These are phyloP conservation scores for Hystrix brachyura DNA, from an alignment of 2,113 vertebrate species.

Conservation along the genomic window DNA sequence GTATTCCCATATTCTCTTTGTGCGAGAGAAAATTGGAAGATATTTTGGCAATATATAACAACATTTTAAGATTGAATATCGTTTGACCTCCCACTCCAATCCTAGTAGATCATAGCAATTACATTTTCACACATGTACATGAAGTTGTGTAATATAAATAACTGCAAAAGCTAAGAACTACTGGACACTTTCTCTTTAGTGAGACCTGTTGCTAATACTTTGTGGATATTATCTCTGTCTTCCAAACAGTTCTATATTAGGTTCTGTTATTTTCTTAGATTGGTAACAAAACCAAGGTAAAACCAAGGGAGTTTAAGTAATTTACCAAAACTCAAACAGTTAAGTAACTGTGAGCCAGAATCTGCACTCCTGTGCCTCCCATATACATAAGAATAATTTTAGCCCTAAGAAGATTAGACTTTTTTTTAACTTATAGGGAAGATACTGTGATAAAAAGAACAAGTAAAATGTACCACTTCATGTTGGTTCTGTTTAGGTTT, in stretches of 20 bases:
- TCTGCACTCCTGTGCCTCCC: background rate
- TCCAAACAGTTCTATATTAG: background rate
- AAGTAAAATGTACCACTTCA: background rate
- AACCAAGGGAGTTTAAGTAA: background rate
- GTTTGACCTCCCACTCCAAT: background rate
- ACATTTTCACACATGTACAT: background rate
- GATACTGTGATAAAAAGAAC: background rate
- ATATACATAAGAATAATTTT: background rate
- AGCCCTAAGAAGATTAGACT: background rate
- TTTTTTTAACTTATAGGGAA: background rate
- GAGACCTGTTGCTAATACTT: background rate
- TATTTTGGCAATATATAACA: background rate
- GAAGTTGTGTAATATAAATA: background rate
- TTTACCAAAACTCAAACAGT: background rate
- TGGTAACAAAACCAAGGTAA: background rate
- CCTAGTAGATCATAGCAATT: background rate
- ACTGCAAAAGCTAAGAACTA: background rate
- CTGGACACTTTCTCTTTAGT: background rate
- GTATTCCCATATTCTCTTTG: background rate
- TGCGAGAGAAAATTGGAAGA: background rate
- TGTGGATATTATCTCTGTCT: background rate
- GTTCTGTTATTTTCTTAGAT: background rate
- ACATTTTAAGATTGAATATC: background rate
- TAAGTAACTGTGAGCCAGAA: background rate
- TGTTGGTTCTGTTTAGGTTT: slow-evolving; percentile 14